Conservation (phyloP, 2,113 vertebrate species). For the Calcarius ornatus region DNA sequence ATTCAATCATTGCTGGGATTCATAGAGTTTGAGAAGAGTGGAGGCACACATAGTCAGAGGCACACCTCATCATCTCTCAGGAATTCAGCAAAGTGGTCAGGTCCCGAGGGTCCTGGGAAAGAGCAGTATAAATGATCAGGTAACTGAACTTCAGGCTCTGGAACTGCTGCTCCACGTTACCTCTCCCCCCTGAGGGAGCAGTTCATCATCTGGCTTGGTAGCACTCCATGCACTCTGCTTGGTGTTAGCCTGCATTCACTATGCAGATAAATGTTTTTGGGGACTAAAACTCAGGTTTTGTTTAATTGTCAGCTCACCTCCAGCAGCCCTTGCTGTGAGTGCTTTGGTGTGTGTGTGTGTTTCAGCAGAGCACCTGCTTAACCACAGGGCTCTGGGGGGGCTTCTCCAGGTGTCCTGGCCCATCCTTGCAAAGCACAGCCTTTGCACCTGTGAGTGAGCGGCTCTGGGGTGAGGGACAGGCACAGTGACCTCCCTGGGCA, state of each 20-base stretch:
- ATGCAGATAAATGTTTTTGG: neutral
- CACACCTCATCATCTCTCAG: neutral
- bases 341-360: neutral
- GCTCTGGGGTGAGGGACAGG: neutral
- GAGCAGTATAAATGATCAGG: neutral
- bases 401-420: neutral
- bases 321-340: neutral
- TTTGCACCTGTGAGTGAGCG: neutral
- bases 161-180: neutral
- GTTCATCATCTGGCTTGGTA: neutral
- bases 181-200: neutral
- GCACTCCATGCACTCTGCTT: neutral
- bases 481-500: accelerated
- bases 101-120: neutral
- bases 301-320: neutral
- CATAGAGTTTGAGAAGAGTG: neutral
- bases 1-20: neutral
- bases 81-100: neutral
- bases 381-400: neutral
- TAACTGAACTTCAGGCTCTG: neutral
- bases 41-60: neutral
- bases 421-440: accelerated
- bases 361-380: neutral
- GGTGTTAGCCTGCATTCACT: neutral
- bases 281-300: neutral